Percentiles rank a stretch among this genome's conserved stretches.
These are phyloP conservation scores for Sarcophaga bullata DNA, from an alignment of 1,140 invertebrate species.

Conservation along the genomic window DNA sequence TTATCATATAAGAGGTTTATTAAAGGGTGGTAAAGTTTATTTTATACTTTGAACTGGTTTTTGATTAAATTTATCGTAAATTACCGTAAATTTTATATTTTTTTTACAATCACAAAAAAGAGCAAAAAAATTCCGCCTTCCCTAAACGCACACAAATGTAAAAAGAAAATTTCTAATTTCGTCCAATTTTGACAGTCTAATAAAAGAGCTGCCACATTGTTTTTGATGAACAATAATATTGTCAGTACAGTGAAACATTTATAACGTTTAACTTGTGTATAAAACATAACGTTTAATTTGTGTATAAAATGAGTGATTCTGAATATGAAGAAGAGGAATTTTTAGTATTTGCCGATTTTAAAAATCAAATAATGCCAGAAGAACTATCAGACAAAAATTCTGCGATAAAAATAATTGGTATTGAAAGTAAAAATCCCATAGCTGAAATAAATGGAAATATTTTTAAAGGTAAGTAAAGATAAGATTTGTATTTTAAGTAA, in stretches of 20 bases:
- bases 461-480: conserved; percentile 56
- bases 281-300: background rate
- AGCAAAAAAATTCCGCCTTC: conserved; percentile 30
- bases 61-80: background rate
- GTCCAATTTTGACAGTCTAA: conserved; percentile 8
- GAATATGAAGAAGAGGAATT: conserved; percentile 60
- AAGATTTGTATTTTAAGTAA: too few relatives aligned
- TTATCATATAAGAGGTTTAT: background rate
- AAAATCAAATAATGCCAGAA: conserved; percentile 56
- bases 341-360: conserved; percentile 61
- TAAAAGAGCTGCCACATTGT: background rate
- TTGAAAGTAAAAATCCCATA: conserved; percentile 69
- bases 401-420: conserved; percentile 66
- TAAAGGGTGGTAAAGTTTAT: background rate
- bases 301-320: conserved; percentile 55
- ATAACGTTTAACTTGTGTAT: background rate
- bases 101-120: conserved; percentile 1
- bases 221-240: background rate
- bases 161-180: conserved; percentile 21
- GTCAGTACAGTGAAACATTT: background rate
- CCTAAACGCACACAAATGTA: conserved; percentile 34
- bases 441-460: conserved; percentile 70
- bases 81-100: background rate
- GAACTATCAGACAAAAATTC: conserved; percentile 55
- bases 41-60: background rate